Percentiles rank a stretch among this genome's conserved stretches.
phyloP scores from a whole-genome alignment of 2,888 invertebrate genomes.

The Cynaeus angustus region DNA sequence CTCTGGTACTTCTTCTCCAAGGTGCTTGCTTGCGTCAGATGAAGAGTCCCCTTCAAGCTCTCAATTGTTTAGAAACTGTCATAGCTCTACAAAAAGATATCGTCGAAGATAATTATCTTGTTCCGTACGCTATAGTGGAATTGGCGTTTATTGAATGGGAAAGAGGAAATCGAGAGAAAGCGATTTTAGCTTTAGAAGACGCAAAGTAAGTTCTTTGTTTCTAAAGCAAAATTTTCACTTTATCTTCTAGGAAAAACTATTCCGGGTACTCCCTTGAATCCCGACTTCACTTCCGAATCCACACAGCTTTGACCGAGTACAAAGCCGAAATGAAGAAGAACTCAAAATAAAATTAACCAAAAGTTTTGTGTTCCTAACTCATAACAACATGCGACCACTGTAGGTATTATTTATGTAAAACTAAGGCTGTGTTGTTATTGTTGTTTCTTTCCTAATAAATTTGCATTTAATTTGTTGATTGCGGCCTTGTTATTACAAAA shows the following conservation, averaged over 20 bases:
- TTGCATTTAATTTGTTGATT: conserved; percentile 45
- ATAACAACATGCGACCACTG: conserved; percentile 32
- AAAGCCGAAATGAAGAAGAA: conserved; percentile 65
- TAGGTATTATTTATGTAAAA: conserved; percentile 23
- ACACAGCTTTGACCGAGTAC: conserved; percentile 78
- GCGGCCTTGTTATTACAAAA: conserved; percentile 28
- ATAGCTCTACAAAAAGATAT: conserved; percentile 80
- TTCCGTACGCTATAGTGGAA: conserved; percentile 91
- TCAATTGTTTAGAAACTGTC: conserved; percentile 81
- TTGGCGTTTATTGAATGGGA: conserved; percentile 86
- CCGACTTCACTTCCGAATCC: conserved; percentile 91
- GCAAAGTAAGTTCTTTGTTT: conserved; percentile 78
- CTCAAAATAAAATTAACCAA: conserved; percentile 28
- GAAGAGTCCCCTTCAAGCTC: conserved; percentile 84
- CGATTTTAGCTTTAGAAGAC: conserved; percentile 83
- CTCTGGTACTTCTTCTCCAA: conserved; percentile 84
- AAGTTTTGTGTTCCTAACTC: conserved; percentile 27
- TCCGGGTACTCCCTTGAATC: conserved; percentile 92
- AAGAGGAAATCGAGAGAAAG: conserved; percentile 79
- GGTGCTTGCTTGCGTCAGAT: conserved; percentile 89
- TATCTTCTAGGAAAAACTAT: conserved; percentile 83
- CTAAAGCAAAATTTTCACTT: neutral
- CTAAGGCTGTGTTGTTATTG: conserved; percentile 53
- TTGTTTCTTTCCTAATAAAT: conserved; percentile 49
- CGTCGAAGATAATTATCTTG: conserved; percentile 87